Base-by-base conservation (phyloP, 2,113 vertebrate species). In the Dipodomys spectabilis region DNA sequence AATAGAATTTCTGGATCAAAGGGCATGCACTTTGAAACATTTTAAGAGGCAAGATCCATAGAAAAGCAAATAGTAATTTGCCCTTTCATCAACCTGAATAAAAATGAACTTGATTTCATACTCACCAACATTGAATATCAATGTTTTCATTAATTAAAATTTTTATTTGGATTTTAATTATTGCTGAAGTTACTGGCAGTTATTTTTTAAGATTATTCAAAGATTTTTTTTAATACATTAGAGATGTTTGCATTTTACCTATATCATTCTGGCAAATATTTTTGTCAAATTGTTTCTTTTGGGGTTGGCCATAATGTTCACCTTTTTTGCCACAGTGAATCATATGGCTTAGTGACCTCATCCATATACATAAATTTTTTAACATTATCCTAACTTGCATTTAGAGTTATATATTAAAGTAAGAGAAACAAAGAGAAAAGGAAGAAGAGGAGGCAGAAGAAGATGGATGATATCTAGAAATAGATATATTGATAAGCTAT, bases 81-180 rank as follows among this genome's bases (percentile, higher is more conserved):
- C 53, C 53, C 53, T 57, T 57, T 57, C 53, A 57, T 57, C 53
- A 57, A 67, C n/a, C 35, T 65, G 19, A 93, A 49, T 84, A 16
- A 84, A 28, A 64, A 93, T 4, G 4, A 71, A 57, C 9, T 67
- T 78, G 8, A 39, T 68, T 86, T 53, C 5, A 86, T 13, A 3
- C 78, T 83, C 67, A 32, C 10, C 32, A 71, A 28, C 1, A 44
- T 0, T 64, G 20, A 57, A 0, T 95, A 53, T 85, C 9, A 73
- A 69, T 86, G 20, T 78, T 92, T 85, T 78, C 67, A 86, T 68
- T 82, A 75, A 11, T 73, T 82, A 75, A 88, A 81, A 82, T 86
- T 57, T 49, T 57, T 57, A 57, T 57, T 57, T 57, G 53, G 53
- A 72, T 18, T 82, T 92, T 72, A 69, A 30, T 44, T 22, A 64